phyloP scores from a whole-genome alignment of 30 jellyfish, hydroid and myxozoan genomes.

The Phacellophora camtschatica region DNA sequence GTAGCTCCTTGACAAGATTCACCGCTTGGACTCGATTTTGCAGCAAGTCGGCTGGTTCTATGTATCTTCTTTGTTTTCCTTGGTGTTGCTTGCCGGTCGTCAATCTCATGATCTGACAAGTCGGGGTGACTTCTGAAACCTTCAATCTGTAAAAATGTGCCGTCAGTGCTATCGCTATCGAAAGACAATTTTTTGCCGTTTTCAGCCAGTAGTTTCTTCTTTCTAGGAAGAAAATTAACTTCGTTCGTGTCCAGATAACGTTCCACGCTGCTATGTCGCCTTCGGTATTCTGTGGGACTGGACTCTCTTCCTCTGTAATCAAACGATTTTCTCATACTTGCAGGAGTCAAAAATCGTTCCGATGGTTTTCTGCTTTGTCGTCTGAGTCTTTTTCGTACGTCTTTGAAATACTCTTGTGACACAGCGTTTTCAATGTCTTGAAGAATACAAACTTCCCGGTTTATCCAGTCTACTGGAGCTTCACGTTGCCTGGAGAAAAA shows the following conservation, averaged over 20 bases:
- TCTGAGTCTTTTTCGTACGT: conserved; percentile 70
- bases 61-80: conserved; percentile 15
- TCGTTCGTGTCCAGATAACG: conserved; percentile 65
- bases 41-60: neutral
- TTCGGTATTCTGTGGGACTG: neutral
- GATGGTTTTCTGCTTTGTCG: conserved; percentile 52
- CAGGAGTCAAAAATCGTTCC: conserved; percentile 55
- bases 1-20: too few species aligned
- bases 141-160: neutral
- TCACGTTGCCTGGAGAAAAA: conserved; percentile 50
- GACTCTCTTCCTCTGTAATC: neutral
- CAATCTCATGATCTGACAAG: conserved; percentile 39
- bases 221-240: conserved; percentile 3
- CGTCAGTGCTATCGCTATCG: conserved; percentile 33
- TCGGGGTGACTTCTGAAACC: conserved; percentile 68
- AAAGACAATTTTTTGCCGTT: neutral
- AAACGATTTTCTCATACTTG: neutral
- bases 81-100: neutral
- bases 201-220: neutral
- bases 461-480: conserved; percentile 72
- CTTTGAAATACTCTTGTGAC: conserved; percentile 80
- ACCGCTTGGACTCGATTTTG: too few species aligned
- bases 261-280: conserved; percentile 74
- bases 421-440: conserved; percentile 88
- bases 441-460: conserved; percentile 65